Conservation (phyloP, 2,797 vertebrate genomes). For the Hybognathus amarus region DNA sequence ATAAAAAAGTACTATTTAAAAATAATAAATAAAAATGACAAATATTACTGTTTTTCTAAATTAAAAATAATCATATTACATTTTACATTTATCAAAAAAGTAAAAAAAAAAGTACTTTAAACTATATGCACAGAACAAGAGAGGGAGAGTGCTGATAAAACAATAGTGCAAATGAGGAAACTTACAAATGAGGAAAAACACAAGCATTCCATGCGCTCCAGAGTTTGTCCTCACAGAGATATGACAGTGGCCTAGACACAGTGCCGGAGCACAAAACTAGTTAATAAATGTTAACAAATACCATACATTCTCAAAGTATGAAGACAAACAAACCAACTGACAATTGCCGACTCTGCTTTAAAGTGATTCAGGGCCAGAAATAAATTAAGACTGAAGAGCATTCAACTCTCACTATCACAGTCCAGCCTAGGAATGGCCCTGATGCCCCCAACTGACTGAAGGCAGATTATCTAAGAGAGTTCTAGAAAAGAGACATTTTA, state of each 20-base stretch:
- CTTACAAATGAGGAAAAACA: background rate
- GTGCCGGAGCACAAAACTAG: slow-evolving; percentile 1
- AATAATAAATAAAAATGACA: too few species aligned
- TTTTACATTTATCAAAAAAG: background rate
- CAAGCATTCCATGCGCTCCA: background rate
- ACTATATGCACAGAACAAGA: background rate
- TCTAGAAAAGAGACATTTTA: slow-evolving; percentile 19
- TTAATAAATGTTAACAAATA: slow-evolving; percentile 62
- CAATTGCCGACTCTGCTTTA: background rate
- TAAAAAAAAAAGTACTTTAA: background rate
- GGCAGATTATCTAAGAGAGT: slow-evolving; percentile 8
- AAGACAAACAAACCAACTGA: slow-evolving; percentile 30
- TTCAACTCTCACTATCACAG: slow-evolving; percentile 1
- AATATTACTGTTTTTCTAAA: too few species aligned
- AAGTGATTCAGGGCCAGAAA: background rate
- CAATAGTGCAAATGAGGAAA: background rate
- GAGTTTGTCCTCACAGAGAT: background rate
- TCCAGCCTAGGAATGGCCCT: slow-evolving; percentile 39
- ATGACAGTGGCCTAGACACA: slow-evolving; percentile 4
- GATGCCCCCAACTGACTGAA: background rate
- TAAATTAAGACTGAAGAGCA: slow-evolving; percentile 14
- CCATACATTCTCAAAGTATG: slow-evolving; percentile 44
- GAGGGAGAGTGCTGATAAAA: background rate
- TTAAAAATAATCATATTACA: too few species aligned
- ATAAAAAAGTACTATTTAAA: too few species aligned